These are phyloP conservation scores for Cephalopterus ornatus DNA, from an alignment of 2,113 vertebrate species.

Conservation along the genomic window DNA sequence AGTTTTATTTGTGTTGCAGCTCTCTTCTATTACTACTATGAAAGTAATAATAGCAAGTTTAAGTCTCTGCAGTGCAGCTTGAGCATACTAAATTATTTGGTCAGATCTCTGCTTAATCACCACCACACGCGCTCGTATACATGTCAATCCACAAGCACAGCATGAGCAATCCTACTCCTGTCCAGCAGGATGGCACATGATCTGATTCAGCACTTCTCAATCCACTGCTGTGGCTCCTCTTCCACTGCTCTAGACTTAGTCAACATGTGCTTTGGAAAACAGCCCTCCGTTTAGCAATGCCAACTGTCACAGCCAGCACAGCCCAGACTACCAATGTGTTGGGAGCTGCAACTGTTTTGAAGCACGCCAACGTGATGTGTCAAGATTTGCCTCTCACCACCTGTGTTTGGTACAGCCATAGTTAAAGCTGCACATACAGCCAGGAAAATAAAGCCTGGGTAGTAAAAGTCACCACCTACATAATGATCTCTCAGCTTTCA, in stretches of 20 bases:
- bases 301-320: not conserved
- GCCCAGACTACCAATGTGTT: not conserved
- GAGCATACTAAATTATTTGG: not conserved
- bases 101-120: not conserved
- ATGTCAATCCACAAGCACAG: not conserved
- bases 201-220: slow-evolving; percentile 10
- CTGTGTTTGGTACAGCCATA: not conserved
- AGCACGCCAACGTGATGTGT: accelerated
- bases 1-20: not conserved
- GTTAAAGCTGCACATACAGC: not conserved
- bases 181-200: not conserved
- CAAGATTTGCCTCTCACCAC: not conserved
- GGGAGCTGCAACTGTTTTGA: not conserved
- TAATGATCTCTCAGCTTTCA: not conserved
- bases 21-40: not conserved
- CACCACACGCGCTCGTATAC: not conserved
- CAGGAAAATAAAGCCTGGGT: not conserved
- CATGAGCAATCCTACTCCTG: not conserved
- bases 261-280: not conserved
- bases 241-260: not conserved
- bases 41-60: not conserved
- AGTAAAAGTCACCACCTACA: not conserved
- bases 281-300: not conserved
- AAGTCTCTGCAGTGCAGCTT: not conserved
- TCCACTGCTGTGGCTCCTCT: not conserved